phyloP scores from a whole-genome alignment of 1,140 invertebrate genomes.

The Prorops nasuta region DNA sequence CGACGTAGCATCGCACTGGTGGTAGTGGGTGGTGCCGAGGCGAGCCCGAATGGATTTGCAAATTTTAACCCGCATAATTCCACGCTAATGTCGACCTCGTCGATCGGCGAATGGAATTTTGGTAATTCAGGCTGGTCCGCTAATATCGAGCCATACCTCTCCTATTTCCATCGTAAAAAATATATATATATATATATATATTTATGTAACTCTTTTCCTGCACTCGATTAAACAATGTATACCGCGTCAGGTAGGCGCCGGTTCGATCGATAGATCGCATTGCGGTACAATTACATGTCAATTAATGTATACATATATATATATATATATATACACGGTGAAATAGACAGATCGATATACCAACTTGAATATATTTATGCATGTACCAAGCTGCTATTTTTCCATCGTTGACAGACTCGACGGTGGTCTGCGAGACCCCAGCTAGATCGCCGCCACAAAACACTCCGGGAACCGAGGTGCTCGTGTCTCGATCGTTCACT shows the following conservation, averaged over 20 bases:
- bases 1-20: conserved; percentile 91
- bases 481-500: conserved; percentile 75
- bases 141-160: conserved; percentile 61
- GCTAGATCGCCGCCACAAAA: conserved; percentile 95
- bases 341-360: too few relatives aligned
- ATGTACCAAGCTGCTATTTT: conserved; percentile 97
- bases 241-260: too few relatives aligned
- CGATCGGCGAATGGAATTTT: conserved; percentile 90
- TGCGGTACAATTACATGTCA: too few relatives aligned
- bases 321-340: too few relatives aligned
- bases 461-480: conserved; percentile 73
- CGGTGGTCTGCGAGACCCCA: conserved; percentile 92
- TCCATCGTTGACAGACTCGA: conserved; percentile 97
- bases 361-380: conserved; percentile 87
- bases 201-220: too few relatives aligned
- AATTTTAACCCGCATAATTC: conserved; percentile 92
- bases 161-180: conserved; percentile 48
- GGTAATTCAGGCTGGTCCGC: conserved; percentile 74
- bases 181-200: too few relatives aligned
- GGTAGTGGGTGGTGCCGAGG: conserved; percentile 95
- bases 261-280: too few relatives aligned
- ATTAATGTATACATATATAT: too few relatives aligned
- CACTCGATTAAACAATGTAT: too few relatives aligned
- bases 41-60: conserved; percentile 95
- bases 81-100: conserved; percentile 89